Evolutionary conservation across 2,797 vertebrate genomes (phyloP).

Genomic region (Rhyacichthys aspro): DNA sequence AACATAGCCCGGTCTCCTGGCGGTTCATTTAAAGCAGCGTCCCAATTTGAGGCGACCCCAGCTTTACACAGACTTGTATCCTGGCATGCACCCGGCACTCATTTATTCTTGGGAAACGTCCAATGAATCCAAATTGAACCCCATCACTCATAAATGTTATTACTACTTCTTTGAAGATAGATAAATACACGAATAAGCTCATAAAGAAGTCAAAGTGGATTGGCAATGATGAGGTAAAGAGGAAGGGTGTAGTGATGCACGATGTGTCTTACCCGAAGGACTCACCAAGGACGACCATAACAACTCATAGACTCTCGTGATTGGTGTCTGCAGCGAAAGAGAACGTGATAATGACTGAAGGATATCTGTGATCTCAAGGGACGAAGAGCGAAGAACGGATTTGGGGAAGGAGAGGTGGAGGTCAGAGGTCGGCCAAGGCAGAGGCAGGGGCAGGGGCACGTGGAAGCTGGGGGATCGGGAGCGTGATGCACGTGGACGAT

Average conservation of each 20-base stretch:
- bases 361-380: slow-evolving; percentile 47
- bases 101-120: slow-evolving; percentile 27
- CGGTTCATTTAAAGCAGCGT: slow-evolving; percentile 4
- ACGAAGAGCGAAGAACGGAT: slow-evolving; percentile 4
- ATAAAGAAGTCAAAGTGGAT: too few species aligned
- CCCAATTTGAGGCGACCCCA: slow-evolving; percentile 1
- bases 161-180: slow-evolving; percentile 25
- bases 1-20: slow-evolving; percentile 21
- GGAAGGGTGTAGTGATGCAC: too few species aligned
- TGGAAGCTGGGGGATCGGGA: slow-evolving; percentile 1
- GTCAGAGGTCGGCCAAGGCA: slow-evolving; percentile 32
- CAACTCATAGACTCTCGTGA: slow-evolving; percentile 31
- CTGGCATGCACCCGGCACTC: slow-evolving; percentile 8
- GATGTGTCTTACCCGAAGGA: slow-evolving; percentile 44
- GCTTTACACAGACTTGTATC: slow-evolving; percentile 8
- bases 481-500: slow-evolving; percentile 27
- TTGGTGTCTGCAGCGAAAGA: slow-evolving; percentile 21
- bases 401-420: slow-evolving; percentile 37
- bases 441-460: too few species aligned
- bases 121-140: slow-evolving; percentile 26
- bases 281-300: slow-evolving; percentile 45
- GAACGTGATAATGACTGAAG: slow-evolving; percentile 33
- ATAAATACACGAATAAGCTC: slow-evolving; percentile 24
- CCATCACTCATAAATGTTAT: too few species aligned
- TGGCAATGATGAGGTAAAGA: too few species aligned